Conservation (phyloP, 2,113 vertebrate species). For the Microtus ochrogaster region DNA sequence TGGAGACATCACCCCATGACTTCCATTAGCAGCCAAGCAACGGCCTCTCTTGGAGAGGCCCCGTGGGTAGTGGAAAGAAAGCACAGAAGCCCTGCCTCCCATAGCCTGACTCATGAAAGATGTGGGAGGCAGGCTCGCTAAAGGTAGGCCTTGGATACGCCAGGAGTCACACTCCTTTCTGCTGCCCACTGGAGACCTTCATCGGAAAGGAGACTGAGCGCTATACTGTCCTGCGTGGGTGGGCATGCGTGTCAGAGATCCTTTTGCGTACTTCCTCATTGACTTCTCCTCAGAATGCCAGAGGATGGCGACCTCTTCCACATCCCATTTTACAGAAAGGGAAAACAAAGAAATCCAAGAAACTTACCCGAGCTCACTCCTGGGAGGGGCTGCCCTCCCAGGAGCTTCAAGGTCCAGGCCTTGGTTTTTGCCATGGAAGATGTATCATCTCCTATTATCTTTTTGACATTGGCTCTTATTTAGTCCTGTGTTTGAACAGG, state of each 20-base stretch:
- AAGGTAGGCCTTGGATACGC: background rate
- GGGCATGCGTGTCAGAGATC: background rate
- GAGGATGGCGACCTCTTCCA: background rate
- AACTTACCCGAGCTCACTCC: too few species aligned
- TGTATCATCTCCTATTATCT: background rate
- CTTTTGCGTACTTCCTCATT: background rate
- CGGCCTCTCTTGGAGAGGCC: background rate
- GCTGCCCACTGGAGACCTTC: background rate
- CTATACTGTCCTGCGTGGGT: background rate
- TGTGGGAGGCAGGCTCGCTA: background rate
- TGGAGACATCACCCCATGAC: background rate
- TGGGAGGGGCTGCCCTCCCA: too few species aligned
- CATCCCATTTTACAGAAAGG: background rate
- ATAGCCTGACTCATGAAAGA: background rate
- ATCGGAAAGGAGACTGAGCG: background rate
- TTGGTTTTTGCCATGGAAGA: background rate
- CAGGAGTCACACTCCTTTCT: constrained; percentile 8
- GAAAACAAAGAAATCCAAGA: background rate
- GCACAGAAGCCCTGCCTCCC: background rate
- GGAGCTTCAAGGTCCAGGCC: background rate
- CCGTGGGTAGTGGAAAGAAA: background rate
- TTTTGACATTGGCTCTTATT: background rate
- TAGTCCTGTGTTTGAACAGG: background rate
- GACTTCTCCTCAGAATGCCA: background rate
- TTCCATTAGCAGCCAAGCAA: constrained; percentile 14